phyloP scores from a whole-genome alignment of 1,140 invertebrate species.

The Conopomorpha cramerella region DNA sequence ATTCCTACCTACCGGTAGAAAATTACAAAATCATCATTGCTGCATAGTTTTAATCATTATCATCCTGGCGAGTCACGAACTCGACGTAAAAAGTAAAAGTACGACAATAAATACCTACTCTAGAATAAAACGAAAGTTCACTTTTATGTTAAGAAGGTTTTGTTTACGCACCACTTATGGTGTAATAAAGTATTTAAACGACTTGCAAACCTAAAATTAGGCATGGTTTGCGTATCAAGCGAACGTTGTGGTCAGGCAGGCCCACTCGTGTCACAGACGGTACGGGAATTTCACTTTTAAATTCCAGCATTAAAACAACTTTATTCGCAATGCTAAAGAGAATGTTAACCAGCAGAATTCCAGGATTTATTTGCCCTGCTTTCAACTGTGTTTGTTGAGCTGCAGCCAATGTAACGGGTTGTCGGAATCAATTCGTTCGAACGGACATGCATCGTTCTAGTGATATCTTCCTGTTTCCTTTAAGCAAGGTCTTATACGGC shows the following conservation, averaged over 20 bases:
- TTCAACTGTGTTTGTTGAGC: not conserved
- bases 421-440: not conserved
- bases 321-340: too few relatives aligned
- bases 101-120: slow-evolving; percentile 8
- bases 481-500: not conserved
- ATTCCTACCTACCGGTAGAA: not conserved
- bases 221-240: slow-evolving; percentile 16
- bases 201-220: slow-evolving; percentile 12
- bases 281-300: slow-evolving; percentile 7
- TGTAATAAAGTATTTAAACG: slow-evolving; percentile 1
- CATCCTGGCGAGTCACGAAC: slow-evolving; percentile 10
- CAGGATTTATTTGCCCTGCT: not conserved
- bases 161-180: not conserved
- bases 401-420: not conserved
- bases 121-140: slow-evolving; percentile 11
- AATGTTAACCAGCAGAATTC: not conserved
- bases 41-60: slow-evolving; percentile 2
- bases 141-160: not conserved
- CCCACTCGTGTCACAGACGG: slow-evolving; percentile 6
- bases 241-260: slow-evolving; percentile 20
- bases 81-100: slow-evolving; percentile 22
- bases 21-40: too few relatives aligned
- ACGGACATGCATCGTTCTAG: not conserved
- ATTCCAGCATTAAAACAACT: not conserved
- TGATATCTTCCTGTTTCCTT: not conserved